Evolutionary conservation across 2,888 invertebrate genomes (phyloP).

Genomic region (Melieria omissa): DNA sequence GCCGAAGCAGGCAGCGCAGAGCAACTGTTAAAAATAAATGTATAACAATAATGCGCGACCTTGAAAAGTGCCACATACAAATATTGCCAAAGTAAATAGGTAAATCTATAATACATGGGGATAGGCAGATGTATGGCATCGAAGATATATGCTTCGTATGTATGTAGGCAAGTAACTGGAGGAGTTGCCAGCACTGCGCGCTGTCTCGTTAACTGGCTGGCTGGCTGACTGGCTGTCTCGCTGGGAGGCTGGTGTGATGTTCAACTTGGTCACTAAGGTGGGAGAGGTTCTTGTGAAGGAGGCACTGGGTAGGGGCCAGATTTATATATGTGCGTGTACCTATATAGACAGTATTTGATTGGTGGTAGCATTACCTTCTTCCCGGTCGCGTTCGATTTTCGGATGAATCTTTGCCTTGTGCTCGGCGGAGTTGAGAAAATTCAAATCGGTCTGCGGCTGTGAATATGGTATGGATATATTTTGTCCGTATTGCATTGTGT

Average conservation of each 20-base stretch:
- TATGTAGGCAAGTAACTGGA: constrained; percentile 1
- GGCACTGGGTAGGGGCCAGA: background rate
- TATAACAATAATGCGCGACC: constrained; percentile 42
- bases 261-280: background rate
- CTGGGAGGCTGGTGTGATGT: too few relatives aligned
- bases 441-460: constrained; percentile 66
- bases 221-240: too few relatives aligned
- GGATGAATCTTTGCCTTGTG: constrained; percentile 68
- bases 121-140: background rate
- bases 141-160: background rate
- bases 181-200: background rate
- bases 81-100: constrained; percentile 17
- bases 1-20: constrained; percentile 7
- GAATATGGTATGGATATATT: constrained; percentile 68
- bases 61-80: constrained; percentile 38
- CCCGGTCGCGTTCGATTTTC: constrained; percentile 67
- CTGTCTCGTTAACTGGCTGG: too few relatives aligned
- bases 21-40: constrained; percentile 36
- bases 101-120: background rate
- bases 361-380: constrained; percentile 62
- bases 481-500: constrained; percentile 67
- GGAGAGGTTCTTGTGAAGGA: background rate
- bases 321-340: constrained; percentile 8
- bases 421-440: constrained; percentile 66
- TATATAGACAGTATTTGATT: constrained; percentile 14